Conservation (phyloP, 1,140 invertebrate genomes). For the Drosophila erecta region DNA sequence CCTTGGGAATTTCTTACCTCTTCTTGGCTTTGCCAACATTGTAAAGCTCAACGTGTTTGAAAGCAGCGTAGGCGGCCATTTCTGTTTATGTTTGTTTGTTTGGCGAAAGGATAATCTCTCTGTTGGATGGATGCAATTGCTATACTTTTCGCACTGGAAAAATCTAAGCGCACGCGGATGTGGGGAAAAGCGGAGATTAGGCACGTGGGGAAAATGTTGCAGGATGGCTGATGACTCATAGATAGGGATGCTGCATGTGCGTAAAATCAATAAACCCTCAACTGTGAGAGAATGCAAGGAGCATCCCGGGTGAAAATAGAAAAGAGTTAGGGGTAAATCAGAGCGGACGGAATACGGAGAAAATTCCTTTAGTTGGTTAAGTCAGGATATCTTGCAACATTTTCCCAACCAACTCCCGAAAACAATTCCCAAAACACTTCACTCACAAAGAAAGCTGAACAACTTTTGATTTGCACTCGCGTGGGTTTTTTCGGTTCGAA, state of each 20-base stretch:
- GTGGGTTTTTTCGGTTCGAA: conserved; percentile 25
- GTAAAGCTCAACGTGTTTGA: conserved; percentile 90
- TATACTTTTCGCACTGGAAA: conserved; percentile 51
- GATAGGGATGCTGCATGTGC: conserved; percentile 38
- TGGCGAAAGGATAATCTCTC: conserved; percentile 50
- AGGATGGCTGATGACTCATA: conserved; percentile 43
- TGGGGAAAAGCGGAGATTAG: conserved; percentile 7
- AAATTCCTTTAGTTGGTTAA: conserved; percentile 21
- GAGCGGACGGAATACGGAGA: conserved; percentile 6
- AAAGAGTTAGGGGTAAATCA: not conserved
- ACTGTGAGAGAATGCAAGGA: conserved; percentile 23
- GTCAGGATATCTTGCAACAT: conserved; percentile 26
- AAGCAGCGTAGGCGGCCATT: conserved; percentile 89
- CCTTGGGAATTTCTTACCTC: conserved; percentile 85
- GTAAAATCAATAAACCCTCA: conserved; percentile 55
- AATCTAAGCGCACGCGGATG: conserved; percentile 30
- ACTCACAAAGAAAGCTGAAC: conserved; percentile 54
- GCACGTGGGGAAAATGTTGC: conserved; percentile 43
- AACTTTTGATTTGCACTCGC: conserved; percentile 36
- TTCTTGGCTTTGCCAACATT: conserved; percentile 89
- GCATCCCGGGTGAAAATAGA: conserved; percentile 22
- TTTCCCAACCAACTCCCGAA: conserved; percentile 1
- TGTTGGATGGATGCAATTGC: conserved; percentile 37
- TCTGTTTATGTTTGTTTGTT: conserved; percentile 52
- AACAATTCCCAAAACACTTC: conserved; percentile 2